These are phyloP conservation scores for Unio delphinus DNA, from an alignment of 2,888 invertebrate genomes.

Conservation along the genomic window DNA sequence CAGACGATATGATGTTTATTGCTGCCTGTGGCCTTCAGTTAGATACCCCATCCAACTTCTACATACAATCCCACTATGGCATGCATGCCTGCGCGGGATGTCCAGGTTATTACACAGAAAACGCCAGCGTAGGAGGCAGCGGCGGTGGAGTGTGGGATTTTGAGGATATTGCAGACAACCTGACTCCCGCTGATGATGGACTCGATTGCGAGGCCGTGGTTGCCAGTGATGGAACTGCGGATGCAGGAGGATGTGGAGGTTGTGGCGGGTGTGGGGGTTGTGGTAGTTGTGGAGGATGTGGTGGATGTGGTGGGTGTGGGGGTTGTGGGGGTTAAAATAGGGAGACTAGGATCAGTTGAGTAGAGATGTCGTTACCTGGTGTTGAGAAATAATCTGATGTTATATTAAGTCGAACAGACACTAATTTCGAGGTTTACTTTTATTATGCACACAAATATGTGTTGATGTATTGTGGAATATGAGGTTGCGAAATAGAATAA, in stretches of 20 bases:
- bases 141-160: slow-evolving; percentile 21
- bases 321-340: slow-evolving; percentile 4
- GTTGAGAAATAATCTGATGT: too few relatives aligned
- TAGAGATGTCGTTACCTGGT: too few relatives aligned
- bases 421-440: too few relatives aligned
- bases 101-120: slow-evolving; percentile 22
- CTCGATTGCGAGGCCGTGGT: slow-evolving; percentile 11
- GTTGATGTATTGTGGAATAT: too few relatives aligned
- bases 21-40: slow-evolving; percentile 71
- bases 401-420: too few relatives aligned
- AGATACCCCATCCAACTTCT: slow-evolving; percentile 66
- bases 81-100: slow-evolving; percentile 48
- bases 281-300: slow-evolving; percentile 4
- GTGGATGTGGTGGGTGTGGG: slow-evolving; percentile 5
- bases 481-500: too few relatives aligned
- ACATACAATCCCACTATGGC: slow-evolving; percentile 46
- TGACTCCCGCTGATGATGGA: slow-evolving; percentile 4
- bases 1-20: slow-evolving; percentile 67
- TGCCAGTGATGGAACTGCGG: slow-evolving; percentile 14
- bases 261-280: slow-evolving; percentile 12
- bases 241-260: slow-evolving; percentile 19
- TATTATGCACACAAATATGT: too few relatives aligned
- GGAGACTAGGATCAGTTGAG: too few relatives aligned
- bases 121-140: slow-evolving; percentile 26
- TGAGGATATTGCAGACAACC: slow-evolving; percentile 13